Base-by-base conservation (phyloP, 1,140 invertebrate species). In the Trichoplusia ni region DNA sequence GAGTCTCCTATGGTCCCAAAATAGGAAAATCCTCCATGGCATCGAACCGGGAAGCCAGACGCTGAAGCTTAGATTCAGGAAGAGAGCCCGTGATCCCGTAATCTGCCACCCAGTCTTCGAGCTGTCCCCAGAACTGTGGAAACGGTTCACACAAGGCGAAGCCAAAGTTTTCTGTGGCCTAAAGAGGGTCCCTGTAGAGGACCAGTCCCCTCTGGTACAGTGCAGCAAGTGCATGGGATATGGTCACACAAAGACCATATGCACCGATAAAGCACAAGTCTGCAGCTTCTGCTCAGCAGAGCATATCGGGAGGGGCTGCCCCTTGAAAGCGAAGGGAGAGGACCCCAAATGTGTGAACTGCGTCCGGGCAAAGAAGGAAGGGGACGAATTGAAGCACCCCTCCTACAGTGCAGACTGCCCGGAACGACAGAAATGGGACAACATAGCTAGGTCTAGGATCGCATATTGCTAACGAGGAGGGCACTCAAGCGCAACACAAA, bases 381-480 rank as follows among this genome's bases (percentile, higher is more conserved):
- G 27, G 1, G 16, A 38, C 1, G 8, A 25, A 2, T 2, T 7
- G 0, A 31, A 46, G 1, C 66, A 69, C 23, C 59, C 51, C 11
- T 18, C 25, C 1, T 69, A 59, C 14, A 42, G 40, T 8, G 1
- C 4, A 3, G 40, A 19, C 11, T 69, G 66, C 37, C 53, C 60
- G 1, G 18, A 59, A 11, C 60, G 51, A 6, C 21, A 29, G n/a
- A 60, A 47, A 38, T 56, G 58, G 47, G 56, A 65, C 6, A 37
- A 5, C 4, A 7, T 56, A 33, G 49, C 44, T 0, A 31, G 67
- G 13, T 18, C 44, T 0, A 64, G 11, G 4, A 23, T 66, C 31
- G 58, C 62, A 7, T 65, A 66, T 53, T 70, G 68, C 62, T 69
- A 58, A 69, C n/a, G n/a, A n/a, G n/a, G n/a, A 18, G 58, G 16